These are phyloP conservation scores for Catocala fraxini DNA, from an alignment of 2,888 invertebrate genomes.

Conservation along the genomic window DNA sequence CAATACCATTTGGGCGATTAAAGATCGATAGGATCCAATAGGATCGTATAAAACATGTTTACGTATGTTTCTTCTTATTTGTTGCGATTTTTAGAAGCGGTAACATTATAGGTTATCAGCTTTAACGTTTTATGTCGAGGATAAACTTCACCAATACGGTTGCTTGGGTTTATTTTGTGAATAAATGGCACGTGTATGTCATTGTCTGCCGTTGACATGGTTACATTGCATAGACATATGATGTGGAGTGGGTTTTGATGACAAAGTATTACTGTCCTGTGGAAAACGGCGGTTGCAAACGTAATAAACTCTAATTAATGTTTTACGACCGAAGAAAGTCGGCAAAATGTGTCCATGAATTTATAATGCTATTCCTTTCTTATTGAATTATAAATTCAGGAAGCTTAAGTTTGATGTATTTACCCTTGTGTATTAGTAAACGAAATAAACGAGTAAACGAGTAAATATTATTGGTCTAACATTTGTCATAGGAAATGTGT, in stretches of 20 bases:
- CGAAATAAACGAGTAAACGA: constrained; percentile 19
- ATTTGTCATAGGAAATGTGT: constrained; percentile 21
- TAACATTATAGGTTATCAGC: too few species aligned
- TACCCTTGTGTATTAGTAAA: constrained; percentile 27
- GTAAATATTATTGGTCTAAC: constrained; percentile 2
- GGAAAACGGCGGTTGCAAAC: too few species aligned
- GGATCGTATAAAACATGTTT: too few species aligned
- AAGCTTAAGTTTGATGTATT: constrained; percentile 25
- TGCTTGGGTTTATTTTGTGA: neutral
- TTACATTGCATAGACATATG: too few species aligned
- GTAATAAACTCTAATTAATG: neutral
- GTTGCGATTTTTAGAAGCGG: too few species aligned
- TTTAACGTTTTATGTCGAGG: too few species aligned
- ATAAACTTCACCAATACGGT: too few species aligned
- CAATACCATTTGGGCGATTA: too few species aligned
- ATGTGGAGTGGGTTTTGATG: too few species aligned
- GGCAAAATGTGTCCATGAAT: constrained; percentile 1
- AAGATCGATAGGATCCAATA: too few species aligned
- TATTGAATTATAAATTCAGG: constrained; percentile 6
- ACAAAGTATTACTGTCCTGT: too few species aligned
- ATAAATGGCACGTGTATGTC: constrained; percentile 6
- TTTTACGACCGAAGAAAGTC: neutral
- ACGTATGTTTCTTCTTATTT: too few species aligned
- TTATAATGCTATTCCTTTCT: constrained; percentile 21
- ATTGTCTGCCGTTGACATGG: neutral